A percentile compares a stretch with the other conserved stretches of the same genome.
These are phyloP conservation scores for Melieria omissa DNA, from an alignment of 2,888 invertebrate species.

Conservation along the genomic window DNA sequence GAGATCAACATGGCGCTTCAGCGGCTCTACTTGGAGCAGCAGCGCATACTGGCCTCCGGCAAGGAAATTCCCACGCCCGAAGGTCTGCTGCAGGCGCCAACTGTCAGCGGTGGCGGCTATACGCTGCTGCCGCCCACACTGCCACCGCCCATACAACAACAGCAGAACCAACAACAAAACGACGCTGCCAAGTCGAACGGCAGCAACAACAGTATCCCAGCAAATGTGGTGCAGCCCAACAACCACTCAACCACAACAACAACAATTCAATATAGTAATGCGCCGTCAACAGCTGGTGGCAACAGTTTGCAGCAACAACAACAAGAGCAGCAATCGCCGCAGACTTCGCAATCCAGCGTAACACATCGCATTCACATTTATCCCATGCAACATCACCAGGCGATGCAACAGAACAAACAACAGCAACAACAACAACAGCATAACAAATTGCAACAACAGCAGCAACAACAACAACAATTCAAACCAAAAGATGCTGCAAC, in stretches of 20 bases:
- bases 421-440: slow-evolving; percentile 31
- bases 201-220: slow-evolving; percentile 51
- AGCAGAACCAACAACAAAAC: slow-evolving; percentile 40
- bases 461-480: slow-evolving; percentile 20
- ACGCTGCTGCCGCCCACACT: slow-evolving; percentile 50
- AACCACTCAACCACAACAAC: slow-evolving; percentile 59
- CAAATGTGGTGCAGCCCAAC: slow-evolving; percentile 65
- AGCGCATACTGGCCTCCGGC: slow-evolving; percentile 77
- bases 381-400: slow-evolving; percentile 62
- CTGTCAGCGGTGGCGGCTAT: slow-evolving; percentile 54
- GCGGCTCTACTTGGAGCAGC: slow-evolving; percentile 75
- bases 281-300: slow-evolving; percentile 7
- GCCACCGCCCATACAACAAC: slow-evolving; percentile 40
- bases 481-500: slow-evolving; percentile 53
- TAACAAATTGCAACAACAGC: slow-evolving; percentile 24
- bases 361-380: slow-evolving; percentile 62
- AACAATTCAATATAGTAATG: neutral
- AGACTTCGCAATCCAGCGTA: slow-evolving; percentile 43
- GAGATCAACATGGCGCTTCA: slow-evolving; percentile 71
- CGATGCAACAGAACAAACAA: slow-evolving; percentile 50
- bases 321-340: slow-evolving; percentile 36
- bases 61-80: slow-evolving; percentile 73
- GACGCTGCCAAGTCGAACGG: slow-evolving; percentile 34
- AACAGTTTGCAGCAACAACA: slow-evolving; percentile 39
- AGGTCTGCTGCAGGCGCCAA: slow-evolving; percentile 64